phyloP scores from a whole-genome alignment of 1,140 invertebrate genomes.

The Ceratosolen fusciceps region DNA sequence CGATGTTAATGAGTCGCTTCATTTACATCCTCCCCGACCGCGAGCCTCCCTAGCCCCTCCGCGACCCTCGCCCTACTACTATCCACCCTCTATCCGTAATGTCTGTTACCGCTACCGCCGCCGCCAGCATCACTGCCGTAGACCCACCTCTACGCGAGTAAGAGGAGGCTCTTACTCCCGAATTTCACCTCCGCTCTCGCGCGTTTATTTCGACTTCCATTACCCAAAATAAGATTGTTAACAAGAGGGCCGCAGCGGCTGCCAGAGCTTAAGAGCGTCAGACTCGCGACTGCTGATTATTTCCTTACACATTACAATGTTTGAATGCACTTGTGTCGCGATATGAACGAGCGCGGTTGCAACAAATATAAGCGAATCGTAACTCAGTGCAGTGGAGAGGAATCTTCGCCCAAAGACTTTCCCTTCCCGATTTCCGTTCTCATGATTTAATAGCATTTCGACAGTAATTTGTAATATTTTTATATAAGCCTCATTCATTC shows the following conservation, averaged over 20 bases:
- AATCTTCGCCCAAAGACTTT: background rate
- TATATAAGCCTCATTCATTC: background rate
- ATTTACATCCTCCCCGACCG: conserved; percentile 51
- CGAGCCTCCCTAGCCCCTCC: conserved; percentile 2
- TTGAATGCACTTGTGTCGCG: background rate
- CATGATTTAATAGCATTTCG: background rate
- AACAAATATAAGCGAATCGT: background rate
- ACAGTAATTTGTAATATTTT: background rate
- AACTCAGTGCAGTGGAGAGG: background rate
- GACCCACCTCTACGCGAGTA: too few relatives aligned
- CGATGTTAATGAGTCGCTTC: conserved; percentile 57
- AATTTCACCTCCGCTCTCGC: conserved; percentile 20
- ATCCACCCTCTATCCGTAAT: too few relatives aligned
- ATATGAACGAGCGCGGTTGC: background rate
- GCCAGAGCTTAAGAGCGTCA: background rate
- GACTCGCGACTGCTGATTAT: background rate
- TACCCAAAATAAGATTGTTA: conserved; percentile 48
- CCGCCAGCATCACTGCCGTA: too few relatives aligned
- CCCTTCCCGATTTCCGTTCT: background rate
- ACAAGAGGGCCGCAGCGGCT: conserved; percentile 2
- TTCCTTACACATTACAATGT: background rate
- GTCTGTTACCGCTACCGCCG: background rate
- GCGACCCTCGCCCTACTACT: too few relatives aligned
- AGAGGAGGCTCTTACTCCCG: background rate
- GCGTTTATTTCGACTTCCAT: conserved; percentile 34